Base-by-base conservation (phyloP, 2,797 vertebrate species). In the Paguma larvata region DNA sequence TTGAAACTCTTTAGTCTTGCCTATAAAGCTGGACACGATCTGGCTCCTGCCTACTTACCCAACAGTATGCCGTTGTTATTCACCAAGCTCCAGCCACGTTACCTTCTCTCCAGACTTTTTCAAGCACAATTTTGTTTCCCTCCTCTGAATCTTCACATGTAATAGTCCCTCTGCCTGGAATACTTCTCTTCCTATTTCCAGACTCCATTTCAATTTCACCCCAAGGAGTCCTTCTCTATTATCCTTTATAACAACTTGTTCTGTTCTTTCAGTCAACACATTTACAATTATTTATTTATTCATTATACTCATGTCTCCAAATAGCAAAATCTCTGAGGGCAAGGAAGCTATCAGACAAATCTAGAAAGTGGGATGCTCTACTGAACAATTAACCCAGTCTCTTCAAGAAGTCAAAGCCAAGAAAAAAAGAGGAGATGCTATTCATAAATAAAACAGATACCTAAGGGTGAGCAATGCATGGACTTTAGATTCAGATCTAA, bases 401-500 rank as follows among this genome's bases (percentile, higher is more conserved):
- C 78, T 82, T 91, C 38, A 82, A 70, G 30, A 70, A 44, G 30
- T 63, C 79, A 83, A 73, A 73, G 32, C 23, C 68, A 63, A 10
- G 23, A 73, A 23, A 72, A 77, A 79, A 73, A 73, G 41, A 34
- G 4, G 32, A 38, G 41, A 63, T 85, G n/a, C 63, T 46, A 9
- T 41, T 85, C 25, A 51, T 75, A 8, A 65, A 51, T 48, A 75
- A 85, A 75, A 59, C 27, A n/a, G 63, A 68, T 70, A n/a, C 3
- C 63, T 70, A 70, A 68, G 34, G 53, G 25, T 48, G 48, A 65
- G 32, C 34, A n/a, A 6, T 38, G n/a, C n/a, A 51, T 3, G 2
- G n/a, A 75, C 23, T 84, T 92, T 48, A 84, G 56, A 84, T 75
- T 92, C 56, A 75, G n/a, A 92, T 79, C 23, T 27, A 79, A 78